A percentile compares a stretch with the other conserved stretches of the same genome.
Evolutionary conservation across 1,140 invertebrate species (phyloP).

Genomic region (Cylas formicarius): DNA sequence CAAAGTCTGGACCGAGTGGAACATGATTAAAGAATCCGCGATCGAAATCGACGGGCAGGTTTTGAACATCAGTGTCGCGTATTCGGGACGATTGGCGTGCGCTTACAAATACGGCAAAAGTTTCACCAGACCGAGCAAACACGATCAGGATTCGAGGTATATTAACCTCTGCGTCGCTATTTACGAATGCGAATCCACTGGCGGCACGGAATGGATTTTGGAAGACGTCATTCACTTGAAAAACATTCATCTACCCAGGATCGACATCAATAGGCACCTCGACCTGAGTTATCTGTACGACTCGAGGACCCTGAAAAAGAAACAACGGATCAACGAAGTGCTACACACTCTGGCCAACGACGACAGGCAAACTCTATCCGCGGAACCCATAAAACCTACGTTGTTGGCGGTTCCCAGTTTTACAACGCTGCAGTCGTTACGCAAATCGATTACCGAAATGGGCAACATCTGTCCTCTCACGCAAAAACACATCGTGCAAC

Average conservation of each 20-base stretch:
- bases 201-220: constrained; percentile 96
- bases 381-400: constrained; percentile 63
- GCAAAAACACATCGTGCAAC: constrained; percentile 82
- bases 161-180: constrained; percentile 95
- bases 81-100: constrained; percentile 92
- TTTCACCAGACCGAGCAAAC: constrained; percentile 70
- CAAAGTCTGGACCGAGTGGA: constrained; percentile 39
- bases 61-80: constrained; percentile 91
- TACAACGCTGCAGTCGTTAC: constrained; percentile 81
- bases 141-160: constrained; percentile 74
- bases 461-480: constrained; percentile 83
- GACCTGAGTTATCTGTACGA: constrained; percentile 80
- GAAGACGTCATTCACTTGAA: constrained; percentile 92
- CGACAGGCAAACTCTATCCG: constrained; percentile 48
- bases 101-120: constrained; percentile 89
- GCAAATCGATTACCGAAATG: constrained; percentile 83
- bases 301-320: constrained; percentile 70
- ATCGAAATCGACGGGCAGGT: constrained; percentile 75
- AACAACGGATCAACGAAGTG: constrained; percentile 66
- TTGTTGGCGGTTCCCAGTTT: constrained; percentile 86
- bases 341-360: constrained; percentile 53
- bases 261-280: constrained; percentile 69
- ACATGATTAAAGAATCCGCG: constrained; percentile 57
- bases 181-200: constrained; percentile 98
- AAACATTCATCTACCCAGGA: constrained; percentile 77